Conservation (phyloP, 2,888 invertebrate genomes). For the Stegophylla sp. region DNA sequence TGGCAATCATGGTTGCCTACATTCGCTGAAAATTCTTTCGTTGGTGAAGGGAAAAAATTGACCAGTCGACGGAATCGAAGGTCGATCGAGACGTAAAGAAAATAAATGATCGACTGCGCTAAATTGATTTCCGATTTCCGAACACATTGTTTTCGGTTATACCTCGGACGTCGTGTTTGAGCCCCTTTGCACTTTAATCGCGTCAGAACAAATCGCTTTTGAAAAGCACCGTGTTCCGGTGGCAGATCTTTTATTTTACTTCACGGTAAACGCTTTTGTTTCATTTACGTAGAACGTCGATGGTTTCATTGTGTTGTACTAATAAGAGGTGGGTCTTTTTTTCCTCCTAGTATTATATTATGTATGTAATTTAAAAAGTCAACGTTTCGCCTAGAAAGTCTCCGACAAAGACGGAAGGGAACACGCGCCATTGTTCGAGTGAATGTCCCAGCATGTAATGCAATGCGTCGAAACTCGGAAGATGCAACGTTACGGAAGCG, state of each 20-base stretch:
- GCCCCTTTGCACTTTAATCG: slow-evolving; percentile 25
- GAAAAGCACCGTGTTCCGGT: slow-evolving; percentile 19
- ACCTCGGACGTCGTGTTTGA: background rate
- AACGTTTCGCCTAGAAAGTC: background rate
- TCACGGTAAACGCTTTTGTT: slow-evolving; percentile 34
- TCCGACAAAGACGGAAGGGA: background rate
- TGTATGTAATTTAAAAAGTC: slow-evolving; percentile 7
- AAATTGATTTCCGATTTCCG: background rate
- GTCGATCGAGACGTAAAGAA: too few species aligned
- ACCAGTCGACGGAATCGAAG: too few species aligned
- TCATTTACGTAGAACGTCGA: slow-evolving; percentile 21
- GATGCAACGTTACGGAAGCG: background rate
- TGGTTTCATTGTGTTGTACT: slow-evolving; percentile 1
- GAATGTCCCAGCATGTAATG: background rate
- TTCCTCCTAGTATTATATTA: too few species aligned
- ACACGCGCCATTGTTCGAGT: slow-evolving; percentile 7
- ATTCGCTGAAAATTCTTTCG: too few species aligned
- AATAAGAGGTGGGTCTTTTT: background rate
- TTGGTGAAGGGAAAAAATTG: too few species aligned
- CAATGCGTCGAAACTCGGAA: background rate
- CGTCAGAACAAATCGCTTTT: slow-evolving; percentile 24
- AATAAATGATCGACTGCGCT: background rate
- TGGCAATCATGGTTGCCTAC: too few species aligned
- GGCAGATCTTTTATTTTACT: slow-evolving; percentile 36
- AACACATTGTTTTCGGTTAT: background rate